Evolutionary conservation across 2,888 invertebrate species (phyloP).

Genomic region (Amiota minor): DNA sequence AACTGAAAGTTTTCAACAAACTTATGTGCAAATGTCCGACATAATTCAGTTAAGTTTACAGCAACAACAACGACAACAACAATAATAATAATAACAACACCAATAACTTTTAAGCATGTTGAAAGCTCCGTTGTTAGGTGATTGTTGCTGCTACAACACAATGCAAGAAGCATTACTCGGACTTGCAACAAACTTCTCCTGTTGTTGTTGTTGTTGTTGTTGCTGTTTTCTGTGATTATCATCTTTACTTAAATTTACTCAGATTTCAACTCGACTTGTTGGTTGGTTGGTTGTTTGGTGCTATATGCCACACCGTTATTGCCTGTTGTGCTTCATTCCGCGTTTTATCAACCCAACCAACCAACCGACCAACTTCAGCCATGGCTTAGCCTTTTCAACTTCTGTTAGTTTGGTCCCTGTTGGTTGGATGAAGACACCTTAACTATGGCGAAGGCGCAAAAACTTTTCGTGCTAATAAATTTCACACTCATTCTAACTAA

Average conservation of each 20-base stretch:
- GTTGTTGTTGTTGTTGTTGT: not conserved
- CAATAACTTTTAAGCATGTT: not conserved
- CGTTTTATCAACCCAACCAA: too few species aligned
- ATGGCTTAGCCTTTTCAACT: conserved; percentile 19
- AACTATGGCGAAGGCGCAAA: conserved; percentile 1
- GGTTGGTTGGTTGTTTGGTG: not conserved
- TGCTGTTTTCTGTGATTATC: conserved; percentile 1
- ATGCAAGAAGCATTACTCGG: not conserved
- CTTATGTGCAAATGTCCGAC: conserved; percentile 28
- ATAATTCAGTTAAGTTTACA: conserved; percentile 32
- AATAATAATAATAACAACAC: not conserved
- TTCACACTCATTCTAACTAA: conserved; percentile 11
- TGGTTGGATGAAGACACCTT: too few species aligned
- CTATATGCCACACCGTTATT: not conserved
- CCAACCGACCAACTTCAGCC: not conserved
- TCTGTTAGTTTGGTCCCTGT: not conserved
- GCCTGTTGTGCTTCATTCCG: too few species aligned
- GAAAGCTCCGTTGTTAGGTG: not conserved
- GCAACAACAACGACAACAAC: not conserved
- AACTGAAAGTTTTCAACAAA: conserved; percentile 28
- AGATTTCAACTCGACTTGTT: not conserved
- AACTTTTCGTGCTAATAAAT: conserved; percentile 30
- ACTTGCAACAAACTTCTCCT: conserved; percentile 1
- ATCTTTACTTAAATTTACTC: conserved; percentile 17
- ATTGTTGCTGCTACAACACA: not conserved